Base-by-base conservation (phyloP, 1,140 invertebrate genomes). In the Lepidurus arcticus region DNA sequence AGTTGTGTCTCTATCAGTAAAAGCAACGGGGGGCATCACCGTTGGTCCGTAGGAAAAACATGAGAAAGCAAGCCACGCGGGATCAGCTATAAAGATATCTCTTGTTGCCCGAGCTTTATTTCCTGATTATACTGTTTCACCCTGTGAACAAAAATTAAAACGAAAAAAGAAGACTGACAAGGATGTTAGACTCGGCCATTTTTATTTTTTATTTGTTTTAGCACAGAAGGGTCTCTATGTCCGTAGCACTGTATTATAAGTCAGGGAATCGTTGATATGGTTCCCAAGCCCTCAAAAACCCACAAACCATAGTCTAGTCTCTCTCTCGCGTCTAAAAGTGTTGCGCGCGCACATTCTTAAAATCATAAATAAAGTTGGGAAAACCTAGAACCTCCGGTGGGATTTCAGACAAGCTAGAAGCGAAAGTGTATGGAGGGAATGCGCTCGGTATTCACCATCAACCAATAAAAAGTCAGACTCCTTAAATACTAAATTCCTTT, bases 51-150 rank as follows among this genome's bases (percentile, higher is more conserved):
- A 65, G 53, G 16, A 65, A 65, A 13, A 13, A 65, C 21, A 21
- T n/a, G 53, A 65, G 53, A 65, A 8, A 65, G 53, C 16, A 65
- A 13, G 53, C 21, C 53, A 13, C 53, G 53, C 53, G 53, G 53
- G 53, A 65, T 65, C 45, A 65, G n/a, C n/a, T n/a, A 65, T 65
- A 65, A 65, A 65, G 53, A 65, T 65, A 65, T 65, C 53, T 65
- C 53, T 65, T 21, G 16, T 65, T 21, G 53, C 16, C 53, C 21
- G 53, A 9, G 53, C 53, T 65, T 65, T 65, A 65, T 65, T 65
- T 65, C n/a, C 53, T 65, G 53, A 65, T 65, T 65, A 65, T 65
- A 65, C 13, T 65, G 21, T 65, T 21, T 65, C 53, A 65, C 53
- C 53, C 53, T 65, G 53, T 65, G 53, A 65, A 34, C 34, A 34